Evolutionary conservation across 1,140 invertebrate species (phyloP).

Genomic region (Phenacoccus solenopsis): DNA sequence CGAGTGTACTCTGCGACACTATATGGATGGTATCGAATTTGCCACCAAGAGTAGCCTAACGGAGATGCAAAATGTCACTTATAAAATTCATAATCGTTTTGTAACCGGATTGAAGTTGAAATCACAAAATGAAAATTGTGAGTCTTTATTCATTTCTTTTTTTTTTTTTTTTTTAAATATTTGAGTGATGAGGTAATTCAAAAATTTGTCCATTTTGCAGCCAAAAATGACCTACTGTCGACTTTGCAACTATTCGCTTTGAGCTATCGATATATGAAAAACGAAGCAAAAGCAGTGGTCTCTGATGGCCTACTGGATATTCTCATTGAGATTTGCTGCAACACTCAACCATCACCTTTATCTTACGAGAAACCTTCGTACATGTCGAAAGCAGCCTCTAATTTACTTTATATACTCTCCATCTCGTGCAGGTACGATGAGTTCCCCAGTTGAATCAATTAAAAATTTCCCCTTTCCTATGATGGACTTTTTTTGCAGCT

Average conservation of each 20-base stretch:
- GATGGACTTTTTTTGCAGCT: not conserved
- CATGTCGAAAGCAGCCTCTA: not conserved
- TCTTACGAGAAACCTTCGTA: not conserved
- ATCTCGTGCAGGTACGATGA: not conserved
- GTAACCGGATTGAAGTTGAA: not conserved
- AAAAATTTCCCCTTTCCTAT: not conserved
- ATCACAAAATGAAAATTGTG: not conserved
- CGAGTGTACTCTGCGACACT: not conserved
- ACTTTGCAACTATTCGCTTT: not conserved
- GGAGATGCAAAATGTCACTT: not conserved
- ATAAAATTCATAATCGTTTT: not conserved
- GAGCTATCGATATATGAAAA: not conserved
- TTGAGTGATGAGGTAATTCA: not conserved
- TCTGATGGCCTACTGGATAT: not conserved
- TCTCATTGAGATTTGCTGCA: not conserved
- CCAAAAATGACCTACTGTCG: not conserved
- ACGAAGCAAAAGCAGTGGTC: not conserved
- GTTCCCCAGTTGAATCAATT: not conserved
- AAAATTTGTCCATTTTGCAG: not conserved
- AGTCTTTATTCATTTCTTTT: not conserved
- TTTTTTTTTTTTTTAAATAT: not conserved
- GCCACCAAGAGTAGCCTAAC: not conserved
- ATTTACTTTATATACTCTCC: not conserved
- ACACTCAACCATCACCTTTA: not conserved
- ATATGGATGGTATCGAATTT: not conserved